Percentiles rank a stretch among this genome's conserved stretches.
These are phyloP conservation scores for Piprites chloris DNA, from an alignment of 2,113 vertebrate species.

Conservation along the genomic window DNA sequence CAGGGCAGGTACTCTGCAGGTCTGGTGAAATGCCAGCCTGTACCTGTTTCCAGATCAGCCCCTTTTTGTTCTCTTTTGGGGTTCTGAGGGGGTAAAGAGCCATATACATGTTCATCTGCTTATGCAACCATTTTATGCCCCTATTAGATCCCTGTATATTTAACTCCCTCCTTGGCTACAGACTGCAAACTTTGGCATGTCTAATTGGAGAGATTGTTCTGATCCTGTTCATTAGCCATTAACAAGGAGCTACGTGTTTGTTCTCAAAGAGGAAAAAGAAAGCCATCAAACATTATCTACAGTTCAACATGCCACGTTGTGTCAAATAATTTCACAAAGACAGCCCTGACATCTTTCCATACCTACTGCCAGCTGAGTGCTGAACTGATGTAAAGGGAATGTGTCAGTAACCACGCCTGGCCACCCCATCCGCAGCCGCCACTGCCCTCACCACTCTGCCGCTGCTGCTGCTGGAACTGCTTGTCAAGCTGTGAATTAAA, in stretches of 20 bases:
- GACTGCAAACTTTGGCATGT: background rate
- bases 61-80: background rate
- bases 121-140: background rate
- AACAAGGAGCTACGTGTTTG: background rate
- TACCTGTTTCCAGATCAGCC: background rate
- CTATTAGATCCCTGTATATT: background rate
- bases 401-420: accelerated
- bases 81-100: background rate
- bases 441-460: background rate
- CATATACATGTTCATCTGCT: background rate
- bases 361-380: background rate
- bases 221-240: background rate
- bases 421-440: accelerated
- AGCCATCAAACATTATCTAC: background rate
- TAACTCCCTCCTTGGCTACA: background rate
- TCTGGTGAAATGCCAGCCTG: background rate
- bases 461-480: background rate
- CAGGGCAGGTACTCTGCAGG: background rate
- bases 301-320: accelerated
- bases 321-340: background rate
- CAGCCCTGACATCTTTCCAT: background rate
- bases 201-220: background rate
- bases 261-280: background rate
- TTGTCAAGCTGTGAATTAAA: background rate
- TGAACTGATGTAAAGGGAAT: background rate